Evolutionary conservation across 2,113 vertebrate species (phyloP).

Genomic region (Sterna hirundo): DNA sequence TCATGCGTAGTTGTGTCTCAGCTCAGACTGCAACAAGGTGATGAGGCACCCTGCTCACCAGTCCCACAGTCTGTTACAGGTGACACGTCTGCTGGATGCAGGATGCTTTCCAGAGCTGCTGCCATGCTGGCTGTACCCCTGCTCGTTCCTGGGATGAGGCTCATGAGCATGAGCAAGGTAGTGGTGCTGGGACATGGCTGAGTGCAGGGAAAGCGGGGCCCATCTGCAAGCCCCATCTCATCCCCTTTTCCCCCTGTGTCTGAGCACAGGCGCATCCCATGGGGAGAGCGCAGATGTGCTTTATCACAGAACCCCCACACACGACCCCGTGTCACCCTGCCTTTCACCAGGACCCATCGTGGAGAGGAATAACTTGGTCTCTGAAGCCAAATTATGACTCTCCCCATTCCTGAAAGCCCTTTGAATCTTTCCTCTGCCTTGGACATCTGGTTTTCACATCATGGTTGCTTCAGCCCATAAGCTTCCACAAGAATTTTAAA

Average conservation of each 20-base stretch:
- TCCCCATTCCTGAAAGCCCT: neutral
- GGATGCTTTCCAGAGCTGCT: neutral
- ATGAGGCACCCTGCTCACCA: fast-evolving
- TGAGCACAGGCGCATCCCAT: neutral
- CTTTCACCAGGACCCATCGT: fast-evolving
- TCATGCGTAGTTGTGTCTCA: fast-evolving
- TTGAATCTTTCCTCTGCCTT: constrained; percentile 18
- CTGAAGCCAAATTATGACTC: neutral
- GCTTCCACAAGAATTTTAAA: constrained; percentile 56
- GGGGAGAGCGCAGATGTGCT: fast-evolving
- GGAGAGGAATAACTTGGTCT: neutral
- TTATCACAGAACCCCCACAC: fast-evolving
- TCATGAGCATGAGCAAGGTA: fast-evolving
- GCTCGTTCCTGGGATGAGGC: fast-evolving
- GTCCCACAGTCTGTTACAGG: neutral
- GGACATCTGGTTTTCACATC: constrained; percentile 61
- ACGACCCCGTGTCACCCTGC: neutral
- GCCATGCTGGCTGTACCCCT: neutral
- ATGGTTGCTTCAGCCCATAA: constrained; percentile 46
- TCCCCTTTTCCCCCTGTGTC: neutral
- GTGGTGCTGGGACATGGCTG: neutral
- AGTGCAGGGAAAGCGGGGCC: neutral
- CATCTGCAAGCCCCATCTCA: fast-evolving
- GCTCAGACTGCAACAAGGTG: neutral
- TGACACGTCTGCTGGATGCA: neutral